Evolutionary conservation across 1,140 invertebrate species (phyloP).

Genomic region (Drosophila neocordata): DNA sequence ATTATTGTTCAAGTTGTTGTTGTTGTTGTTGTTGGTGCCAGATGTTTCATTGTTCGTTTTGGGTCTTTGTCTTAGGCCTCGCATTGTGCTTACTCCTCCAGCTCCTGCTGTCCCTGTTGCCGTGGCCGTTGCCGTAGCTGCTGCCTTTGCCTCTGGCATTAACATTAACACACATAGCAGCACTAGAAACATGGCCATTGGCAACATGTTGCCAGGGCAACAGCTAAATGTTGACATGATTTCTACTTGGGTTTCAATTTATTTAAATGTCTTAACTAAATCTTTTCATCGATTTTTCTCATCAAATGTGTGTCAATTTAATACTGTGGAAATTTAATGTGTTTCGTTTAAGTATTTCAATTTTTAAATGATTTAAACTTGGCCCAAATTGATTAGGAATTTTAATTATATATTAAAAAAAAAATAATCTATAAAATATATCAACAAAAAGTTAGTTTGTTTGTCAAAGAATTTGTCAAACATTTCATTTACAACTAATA

Average conservation of each 20-base stretch:
- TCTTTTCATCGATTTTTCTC: slow-evolving; percentile 43
- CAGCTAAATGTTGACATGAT: slow-evolving; percentile 76
- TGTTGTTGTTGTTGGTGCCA: slow-evolving; percentile 25
- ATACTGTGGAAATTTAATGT: neutral
- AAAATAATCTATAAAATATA: too few species aligned
- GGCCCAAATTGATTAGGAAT: neutral
- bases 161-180: slow-evolving; percentile 34
- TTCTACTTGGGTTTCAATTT: slow-evolving; percentile 56
- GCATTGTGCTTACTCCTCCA: slow-evolving; percentile 10
- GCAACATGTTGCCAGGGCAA: slow-evolving; percentile 49
- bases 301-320: slow-evolving; percentile 59
- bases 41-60: slow-evolving; percentile 32
- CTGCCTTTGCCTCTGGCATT: slow-evolving; percentile 53
- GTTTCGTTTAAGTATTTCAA: neutral
- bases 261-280: slow-evolving; percentile 49
- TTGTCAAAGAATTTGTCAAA: too few species aligned
- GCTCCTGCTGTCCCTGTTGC: slow-evolving; percentile 33
- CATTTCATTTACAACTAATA: too few species aligned
- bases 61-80: slow-evolving; percentile 32
- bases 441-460: too few species aligned
- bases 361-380: neutral
- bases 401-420: too few species aligned
- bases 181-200: slow-evolving; percentile 36
- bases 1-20: slow-evolving; percentile 29
- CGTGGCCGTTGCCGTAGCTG: slow-evolving; percentile 40